Base-by-base conservation (phyloP, 2,888 invertebrate species). In the Rhamphomyia laevipes region DNA sequence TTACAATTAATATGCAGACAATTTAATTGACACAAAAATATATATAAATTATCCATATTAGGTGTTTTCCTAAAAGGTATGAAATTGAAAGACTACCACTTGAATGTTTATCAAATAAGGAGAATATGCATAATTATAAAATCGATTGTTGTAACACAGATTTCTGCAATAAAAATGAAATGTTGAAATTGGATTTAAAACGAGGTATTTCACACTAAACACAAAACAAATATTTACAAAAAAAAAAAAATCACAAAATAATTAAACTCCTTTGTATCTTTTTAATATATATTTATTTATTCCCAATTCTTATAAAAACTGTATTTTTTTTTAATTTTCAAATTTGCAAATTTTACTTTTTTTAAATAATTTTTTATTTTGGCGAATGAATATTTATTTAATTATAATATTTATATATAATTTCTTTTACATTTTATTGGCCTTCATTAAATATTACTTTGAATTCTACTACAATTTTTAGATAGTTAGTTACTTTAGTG, bases 121-220 rank as follows among this genome's bases (percentile, higher is more conserved):
- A 63, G 58, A 70, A 66, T 63, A 58, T 63, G 58, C 58, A 68
- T 60, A 55, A 63, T 56, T 70, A 60, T 68, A 66, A 59, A 62
- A 62, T 70, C 61, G 60, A 64, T 57, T 70, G 71, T 67, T 70
- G 70, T 64, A 62, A 61, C 56, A 62, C 59, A 57, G 70, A 70
- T 64, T 70, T 65, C 66, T 71, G 71, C 69, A 71, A 71, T 64
- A 68, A 66, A 61, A 63, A 69, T 59, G 66, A 64, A 60, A 58
- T 69, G 57, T 61, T 69, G 60, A 64, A 61, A 61, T 63, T 63
- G 66, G 62, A 61, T 60, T 64, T 67, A 60, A 59, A 62, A 57
- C 59, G 58, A 70, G 67, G 71, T 67, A 68, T 58, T 33, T 38
- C 40, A 23, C 12, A 42, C 31, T 31, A 15, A 43, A n/a, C 30